Percentiles rank a stretch among this genome's conserved stretches.
These are phyloP conservation scores for Tyria jacobaeae DNA, from an alignment of 2,888 invertebrate genomes.

Conservation along the genomic window DNA sequence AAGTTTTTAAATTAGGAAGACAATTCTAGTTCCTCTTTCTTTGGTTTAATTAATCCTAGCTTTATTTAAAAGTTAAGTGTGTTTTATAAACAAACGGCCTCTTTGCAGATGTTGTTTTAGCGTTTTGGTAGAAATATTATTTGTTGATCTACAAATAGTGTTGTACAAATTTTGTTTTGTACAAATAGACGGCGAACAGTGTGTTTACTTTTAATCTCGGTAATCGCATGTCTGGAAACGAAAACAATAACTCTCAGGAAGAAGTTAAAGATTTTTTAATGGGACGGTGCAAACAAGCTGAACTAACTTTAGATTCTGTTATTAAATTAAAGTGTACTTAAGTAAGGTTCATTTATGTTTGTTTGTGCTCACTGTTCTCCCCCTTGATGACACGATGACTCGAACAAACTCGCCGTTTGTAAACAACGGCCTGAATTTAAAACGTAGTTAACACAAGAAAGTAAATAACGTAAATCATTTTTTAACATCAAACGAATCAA, in stretches of 20 bases:
- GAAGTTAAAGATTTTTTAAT: too few relatives aligned
- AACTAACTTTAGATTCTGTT: too few relatives aligned
- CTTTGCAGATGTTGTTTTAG: slow-evolving; percentile 27
- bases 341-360: not conserved
- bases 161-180: not conserved
- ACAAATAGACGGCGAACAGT: not conserved
- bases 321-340: not conserved
- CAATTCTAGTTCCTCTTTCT: slow-evolving; percentile 39
- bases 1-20: slow-evolving; percentile 48
- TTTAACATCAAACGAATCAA: too few relatives aligned
- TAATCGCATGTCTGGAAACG: too few relatives aligned
- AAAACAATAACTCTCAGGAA: too few relatives aligned
- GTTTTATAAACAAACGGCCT: slow-evolving; percentile 31
- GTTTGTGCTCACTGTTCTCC: not conserved
- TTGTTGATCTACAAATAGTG: too few relatives aligned
- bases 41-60: slow-evolving; percentile 46
- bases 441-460: not conserved
- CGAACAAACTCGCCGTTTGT: not conserved
- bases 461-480: too few relatives aligned
- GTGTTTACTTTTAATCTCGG: not conserved
- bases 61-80: slow-evolving; percentile 34
- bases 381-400: not conserved
- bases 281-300: too few relatives aligned
- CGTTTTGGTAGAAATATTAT: slow-evolving; percentile 2
- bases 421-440: not conserved